Evolutionary conservation across 1,140 invertebrate species (phyloP), one percentile per base, ranked within the genome.

Genomic region (Hirudo medicinalis): DNA sequence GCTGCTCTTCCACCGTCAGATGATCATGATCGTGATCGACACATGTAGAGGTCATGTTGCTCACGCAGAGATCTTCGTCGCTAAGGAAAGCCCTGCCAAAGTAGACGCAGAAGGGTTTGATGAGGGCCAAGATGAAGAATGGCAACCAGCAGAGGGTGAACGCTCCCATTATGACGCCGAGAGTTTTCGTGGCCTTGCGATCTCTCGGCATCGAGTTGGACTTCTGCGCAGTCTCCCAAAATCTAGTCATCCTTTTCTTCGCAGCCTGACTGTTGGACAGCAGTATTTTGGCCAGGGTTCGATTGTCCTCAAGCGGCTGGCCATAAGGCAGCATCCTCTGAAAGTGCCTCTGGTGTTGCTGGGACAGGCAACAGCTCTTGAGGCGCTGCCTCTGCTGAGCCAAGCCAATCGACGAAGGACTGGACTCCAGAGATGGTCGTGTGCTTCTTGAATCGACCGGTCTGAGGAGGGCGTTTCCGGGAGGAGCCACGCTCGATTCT

Each of bases 121-220:
- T 83, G 27, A 85, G 80, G 72, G 86, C 87, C 9, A 84, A 77
- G 36, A 84, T 82, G 72, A 86, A 86, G 75, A 86, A 86, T 6
- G 85, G 85, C n/a, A 87, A 74, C 85, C 85, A 86, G 74, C 85
- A 86, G 11, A 85, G 78, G 11, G 84, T 79, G 76, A 87, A 86
- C 0, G 84, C 85, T 15, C 85, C 85, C 74, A 86, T 83, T 69
- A 86, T 86, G 29, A 86, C 84, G 4, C 86, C 86, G 8, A 70
- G 69, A 22, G 69, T 70, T 43, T 70, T 70, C 40, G 53, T 70
- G 2, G 69, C 69, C 53, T 70, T 70, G 13, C 40, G n/a, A 13
- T 70, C 69, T 27, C 54, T 70, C 20, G 69, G 27, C n/a, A 40
- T 70, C 40, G 29, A 54, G 19, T 63, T 63, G 60, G 60, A 63